Conservation (phyloP, 2,888 invertebrate genomes). For the Argynnis bischoffii region DNA sequence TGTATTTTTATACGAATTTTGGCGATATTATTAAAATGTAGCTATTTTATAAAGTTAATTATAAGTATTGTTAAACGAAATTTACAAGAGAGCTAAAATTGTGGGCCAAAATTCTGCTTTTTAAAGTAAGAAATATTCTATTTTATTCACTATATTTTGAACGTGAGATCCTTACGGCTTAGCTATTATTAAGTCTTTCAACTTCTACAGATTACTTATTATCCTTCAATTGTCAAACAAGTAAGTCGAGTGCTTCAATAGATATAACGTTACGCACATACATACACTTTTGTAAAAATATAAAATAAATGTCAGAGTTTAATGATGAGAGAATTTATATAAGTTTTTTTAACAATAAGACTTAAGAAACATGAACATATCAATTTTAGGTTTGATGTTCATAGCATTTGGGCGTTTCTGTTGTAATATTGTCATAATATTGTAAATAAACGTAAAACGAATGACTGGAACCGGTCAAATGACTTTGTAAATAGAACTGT, state of each 20-base stretch:
- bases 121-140: too few species aligned
- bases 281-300: too few species aligned
- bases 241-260: too few species aligned
- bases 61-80: slow-evolving; percentile 13
- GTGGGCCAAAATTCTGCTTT: slow-evolving; percentile 16
- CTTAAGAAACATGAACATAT: slow-evolving; percentile 7
- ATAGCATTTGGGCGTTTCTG: neutral
- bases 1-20: slow-evolving; percentile 36
- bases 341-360: neutral
- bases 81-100: slow-evolving; percentile 10
- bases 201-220: too few species aligned
- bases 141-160: too few species aligned
- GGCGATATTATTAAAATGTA: slow-evolving; percentile 24
- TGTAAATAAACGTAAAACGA: neutral
- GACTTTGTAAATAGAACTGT: neutral
- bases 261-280: too few species aligned
- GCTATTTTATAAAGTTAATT: slow-evolving; percentile 22
- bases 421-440: neutral
- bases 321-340: neutral
- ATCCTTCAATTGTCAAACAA: too few species aligned
- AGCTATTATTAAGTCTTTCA: too few species aligned
- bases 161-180: too few species aligned
- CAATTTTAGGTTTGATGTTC: neutral
- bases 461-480: slow-evolving; percentile 4
- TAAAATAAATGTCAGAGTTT: too few species aligned